Conservation (phyloP, 1,140 invertebrate species). For the Prorops nasuta region DNA sequence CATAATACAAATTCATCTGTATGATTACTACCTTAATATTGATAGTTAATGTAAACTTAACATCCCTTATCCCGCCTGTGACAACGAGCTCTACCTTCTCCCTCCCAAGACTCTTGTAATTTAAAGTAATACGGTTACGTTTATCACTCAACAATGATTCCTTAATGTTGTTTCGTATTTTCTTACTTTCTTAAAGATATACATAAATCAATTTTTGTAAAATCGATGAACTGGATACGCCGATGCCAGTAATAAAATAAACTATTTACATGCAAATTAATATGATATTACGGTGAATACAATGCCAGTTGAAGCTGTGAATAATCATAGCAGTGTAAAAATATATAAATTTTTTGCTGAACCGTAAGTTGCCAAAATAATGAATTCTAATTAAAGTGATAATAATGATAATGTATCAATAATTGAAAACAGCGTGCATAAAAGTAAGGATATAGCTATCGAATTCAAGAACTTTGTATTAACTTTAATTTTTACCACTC, state of each 20-base stretch:
- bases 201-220: slow-evolving; percentile 54
- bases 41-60: slow-evolving; percentile 54
- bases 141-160: slow-evolving; percentile 47
- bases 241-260: slow-evolving; percentile 33
- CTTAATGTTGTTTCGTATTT: slow-evolving; percentile 56
- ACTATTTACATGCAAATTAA: not conserved
- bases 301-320: slow-evolving; percentile 11
- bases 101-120: slow-evolving; percentile 31
- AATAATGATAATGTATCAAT: slow-evolving; percentile 27
- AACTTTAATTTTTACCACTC: slow-evolving; percentile 18
- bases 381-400: slow-evolving; percentile 46
- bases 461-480: slow-evolving; percentile 29
- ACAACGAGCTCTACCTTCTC: slow-evolving; percentile 22
- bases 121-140: slow-evolving; percentile 45
- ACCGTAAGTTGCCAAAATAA: slow-evolving; percentile 54
- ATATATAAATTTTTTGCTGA: slow-evolving; percentile 24
- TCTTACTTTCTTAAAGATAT: slow-evolving; percentile 56
- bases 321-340: not conserved
- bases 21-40: slow-evolving; percentile 54
- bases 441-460: slow-evolving; percentile 30
- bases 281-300: slow-evolving; percentile 12
- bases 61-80: slow-evolving; percentile 26
- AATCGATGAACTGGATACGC: slow-evolving; percentile 33
- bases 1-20: slow-evolving; percentile 55
- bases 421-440: slow-evolving; percentile 35